Evolutionary conservation across 1,140 invertebrate genomes (phyloP), one percentile per base, ranked within the genome.

Genomic region (Drosophila saltans): DNA sequence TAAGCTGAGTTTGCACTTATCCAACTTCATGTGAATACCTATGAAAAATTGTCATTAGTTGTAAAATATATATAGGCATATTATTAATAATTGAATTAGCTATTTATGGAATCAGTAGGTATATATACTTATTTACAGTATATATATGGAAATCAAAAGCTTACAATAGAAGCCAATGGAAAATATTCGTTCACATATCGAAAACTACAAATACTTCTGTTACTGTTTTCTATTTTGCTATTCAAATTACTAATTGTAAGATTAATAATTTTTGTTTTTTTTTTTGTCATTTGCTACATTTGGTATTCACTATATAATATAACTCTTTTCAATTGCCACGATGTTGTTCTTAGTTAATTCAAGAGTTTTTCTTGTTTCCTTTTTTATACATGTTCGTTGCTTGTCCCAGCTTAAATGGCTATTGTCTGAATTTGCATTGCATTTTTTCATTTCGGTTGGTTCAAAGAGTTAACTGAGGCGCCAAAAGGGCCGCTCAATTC

Each of bases 381-480:
- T 39, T 56, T 28, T 8, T 16, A 24, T 52, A 62, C 43, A 56
- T 70, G 33, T 78, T 79, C 76, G 76, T 79, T 79, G 76, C 76
- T 57, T 69, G 57, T 55, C n/a, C 39, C 73, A 79, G 69, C 76
- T 76, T 72, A 79, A 67, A 67, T 75, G 73, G 28, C 76, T 78
- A 75, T 78, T 78, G 72, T 75, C 72, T 68, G 68, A 55, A 61
- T 56, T 70, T 58, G 28, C 68, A 36, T 69, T 70, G 24, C 16
- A 39, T 57, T 40, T 60, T 11, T 56, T 63, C 10, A 30, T 41
- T 41, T 58, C 7, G 57, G 57, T 39, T 40, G 21, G 33, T 40
- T 40, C 24, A 33, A 4, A 36, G 33, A 59, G 55, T 16, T 57
- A 57, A 57, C n/a, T 57, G 55, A 57, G 28, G 10, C 33, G 33